A percentile compares a stretch with the other conserved stretches of the same genome.
Conservation (phyloP, 2,797 vertebrate species). For the Cuculus canorus region DNA sequence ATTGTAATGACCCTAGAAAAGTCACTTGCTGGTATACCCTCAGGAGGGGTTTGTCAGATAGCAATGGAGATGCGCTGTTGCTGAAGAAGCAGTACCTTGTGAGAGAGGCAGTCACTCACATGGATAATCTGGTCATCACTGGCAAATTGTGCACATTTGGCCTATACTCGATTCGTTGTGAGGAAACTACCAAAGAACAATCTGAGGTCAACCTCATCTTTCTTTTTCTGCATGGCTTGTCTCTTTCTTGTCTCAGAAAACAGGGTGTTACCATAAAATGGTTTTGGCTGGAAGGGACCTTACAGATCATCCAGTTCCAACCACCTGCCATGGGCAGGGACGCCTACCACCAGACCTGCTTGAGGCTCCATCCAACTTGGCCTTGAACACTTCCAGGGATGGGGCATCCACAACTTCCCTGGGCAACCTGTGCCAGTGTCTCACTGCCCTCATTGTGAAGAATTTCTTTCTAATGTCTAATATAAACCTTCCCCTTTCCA, state of each 20-base stretch:
- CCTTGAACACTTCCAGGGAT: too few relatives aligned
- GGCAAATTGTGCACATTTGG: background rate
- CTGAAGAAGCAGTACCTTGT: background rate
- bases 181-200: background rate
- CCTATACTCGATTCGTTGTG: accelerated
- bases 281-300: too few relatives aligned
- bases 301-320: too few relatives aligned
- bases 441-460: too few relatives aligned
- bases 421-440: too few relatives aligned
- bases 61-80: background rate
- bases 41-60: background rate
- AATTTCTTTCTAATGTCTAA: too few relatives aligned
- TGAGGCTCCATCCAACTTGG: too few relatives aligned
- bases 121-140: background rate
- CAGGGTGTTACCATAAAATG: background rate
- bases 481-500: too few relatives aligned
- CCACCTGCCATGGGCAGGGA: too few relatives aligned
- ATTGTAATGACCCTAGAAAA: background rate
- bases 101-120: background rate
- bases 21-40: background rate
- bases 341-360: too few relatives aligned
- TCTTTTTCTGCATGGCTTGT: background rate
- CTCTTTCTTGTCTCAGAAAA: background rate
- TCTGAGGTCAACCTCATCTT: background rate
- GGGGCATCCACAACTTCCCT: too few relatives aligned